Percentiles rank a stretch among this genome's conserved stretches.
phyloP scores from a whole-genome alignment of 2,113 vertebrate species.

The Opisthocomus hoazin region DNA sequence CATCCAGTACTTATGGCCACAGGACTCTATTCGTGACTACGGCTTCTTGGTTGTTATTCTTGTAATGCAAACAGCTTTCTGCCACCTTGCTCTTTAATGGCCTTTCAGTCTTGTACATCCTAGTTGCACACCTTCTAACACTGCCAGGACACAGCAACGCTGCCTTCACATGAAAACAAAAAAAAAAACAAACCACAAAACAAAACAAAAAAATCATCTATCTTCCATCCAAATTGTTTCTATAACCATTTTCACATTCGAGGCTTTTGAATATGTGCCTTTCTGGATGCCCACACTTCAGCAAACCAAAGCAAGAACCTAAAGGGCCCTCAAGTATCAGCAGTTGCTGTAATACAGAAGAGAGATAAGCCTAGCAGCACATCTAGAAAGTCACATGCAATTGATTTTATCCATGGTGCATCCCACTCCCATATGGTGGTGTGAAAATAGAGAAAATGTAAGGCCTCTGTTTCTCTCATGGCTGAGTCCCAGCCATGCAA shows the following conservation, averaged over 20 bases:
- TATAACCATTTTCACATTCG: neutral
- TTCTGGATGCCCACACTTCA: neutral
- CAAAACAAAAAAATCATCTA: too few relatives aligned
- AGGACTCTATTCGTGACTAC: neutral
- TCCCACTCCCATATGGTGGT: neutral
- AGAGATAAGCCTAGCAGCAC: accelerated
- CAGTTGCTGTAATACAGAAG: neutral
- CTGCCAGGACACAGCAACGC: neutral
- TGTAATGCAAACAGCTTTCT: neutral
- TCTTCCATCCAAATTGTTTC: neutral
- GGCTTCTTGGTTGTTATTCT: neutral
- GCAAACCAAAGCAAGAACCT: neutral
- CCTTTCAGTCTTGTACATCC: neutral
- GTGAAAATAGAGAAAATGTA: neutral
- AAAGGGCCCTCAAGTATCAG: neutral
- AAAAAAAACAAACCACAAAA: too few relatives aligned
- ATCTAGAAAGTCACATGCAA: neutral
- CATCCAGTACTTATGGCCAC: neutral
- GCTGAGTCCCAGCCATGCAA: neutral
- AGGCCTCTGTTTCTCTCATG: neutral
- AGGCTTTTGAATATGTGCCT: neutral
- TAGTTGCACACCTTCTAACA: neutral
- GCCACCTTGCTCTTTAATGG: neutral
- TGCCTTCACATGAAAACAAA: neutral
- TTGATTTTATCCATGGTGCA: neutral